phyloP scores from a whole-genome alignment of 30 jellyfish, hydroid and myxozoan genomes.

The Nemopilema nomurai region DNA sequence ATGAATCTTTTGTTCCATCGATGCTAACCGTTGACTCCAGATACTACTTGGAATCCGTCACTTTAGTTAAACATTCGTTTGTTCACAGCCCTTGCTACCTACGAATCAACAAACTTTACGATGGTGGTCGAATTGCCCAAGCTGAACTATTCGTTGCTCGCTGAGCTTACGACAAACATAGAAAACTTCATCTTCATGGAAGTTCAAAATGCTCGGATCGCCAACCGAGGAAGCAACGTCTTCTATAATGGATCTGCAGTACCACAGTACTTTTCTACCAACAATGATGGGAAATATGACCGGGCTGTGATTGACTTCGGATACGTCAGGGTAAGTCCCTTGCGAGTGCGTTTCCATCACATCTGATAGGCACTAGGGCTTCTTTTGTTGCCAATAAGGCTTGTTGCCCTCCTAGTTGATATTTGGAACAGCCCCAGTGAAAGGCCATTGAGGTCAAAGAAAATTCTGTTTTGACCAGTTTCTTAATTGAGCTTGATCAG shows the following conservation, averaged over 20 bases:
- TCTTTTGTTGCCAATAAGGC: too few species aligned
- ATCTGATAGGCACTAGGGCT: neutral
- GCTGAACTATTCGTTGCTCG: conserved; percentile 70
- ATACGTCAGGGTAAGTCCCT: conserved; percentile 42
- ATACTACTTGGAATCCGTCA: neutral
- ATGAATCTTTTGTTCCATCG: too few species aligned
- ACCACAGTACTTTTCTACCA: conserved; percentile 41
- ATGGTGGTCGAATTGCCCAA: conserved; percentile 72
- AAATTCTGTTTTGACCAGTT: too few species aligned
- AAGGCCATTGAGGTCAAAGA: too few species aligned
- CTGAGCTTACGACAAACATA: conserved; percentile 79
- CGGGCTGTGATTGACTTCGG: conserved; percentile 79
- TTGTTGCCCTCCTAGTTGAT: too few species aligned
- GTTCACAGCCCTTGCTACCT: conserved; percentile 58
- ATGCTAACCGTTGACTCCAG: too few species aligned
- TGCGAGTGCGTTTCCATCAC: neutral
- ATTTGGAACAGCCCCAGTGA: too few species aligned
- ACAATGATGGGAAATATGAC: conserved; percentile 54
- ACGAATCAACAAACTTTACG: conserved; percentile 32
- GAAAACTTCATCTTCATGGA: conserved; percentile 76
- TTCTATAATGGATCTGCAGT: conserved; percentile 62
- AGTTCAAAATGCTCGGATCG: conserved; percentile 37
- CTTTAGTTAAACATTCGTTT: too few species aligned
- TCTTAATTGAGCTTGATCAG: too few species aligned
- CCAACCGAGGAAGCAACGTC: conserved; percentile 48